A percentile compares a stretch with the other conserved stretches of the same genome.
phyloP scores from a whole-genome alignment of 1,140 invertebrate genomes.

The Drosophila bipectinata region DNA sequence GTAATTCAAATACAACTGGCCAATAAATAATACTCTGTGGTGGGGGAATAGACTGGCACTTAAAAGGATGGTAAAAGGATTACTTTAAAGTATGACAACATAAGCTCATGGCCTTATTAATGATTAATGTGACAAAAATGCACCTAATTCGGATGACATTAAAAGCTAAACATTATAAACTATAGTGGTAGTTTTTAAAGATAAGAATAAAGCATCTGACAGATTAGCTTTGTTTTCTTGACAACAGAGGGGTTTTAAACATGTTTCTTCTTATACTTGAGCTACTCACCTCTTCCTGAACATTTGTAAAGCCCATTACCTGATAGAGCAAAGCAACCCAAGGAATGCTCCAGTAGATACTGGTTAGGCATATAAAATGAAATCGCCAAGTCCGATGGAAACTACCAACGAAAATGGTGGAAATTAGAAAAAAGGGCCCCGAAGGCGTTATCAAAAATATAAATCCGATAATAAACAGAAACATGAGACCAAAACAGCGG shows the following conservation, averaged over 20 bases:
- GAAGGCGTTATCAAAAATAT: slow-evolving; percentile 28
- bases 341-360: slow-evolving; percentile 14
- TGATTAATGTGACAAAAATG: no score
- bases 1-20: slow-evolving; percentile 1
- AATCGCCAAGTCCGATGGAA: slow-evolving; percentile 7
- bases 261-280: no score
- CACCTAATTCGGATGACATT: no score
- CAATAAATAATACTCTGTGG: background rate
- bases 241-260: no score
- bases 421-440: slow-evolving; percentile 23
- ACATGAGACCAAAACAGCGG: slow-evolving; percentile 9
- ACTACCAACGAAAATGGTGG: slow-evolving; percentile 25
- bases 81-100: no score
- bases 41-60: no score
- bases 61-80: no score
- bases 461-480: slow-evolving; percentile 27
- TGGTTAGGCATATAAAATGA: slow-evolving; percentile 1
- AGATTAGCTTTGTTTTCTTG: no score
- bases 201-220: no score
- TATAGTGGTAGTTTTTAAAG: no score
- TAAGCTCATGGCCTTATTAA: no score
- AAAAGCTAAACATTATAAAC: no score
- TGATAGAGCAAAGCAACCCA: slow-evolving; percentile 17
- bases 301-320: slow-evolving; percentile 15
- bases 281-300: slow-evolving; percentile 33